Evolutionary conservation across 2,113 vertebrate genomes (phyloP).

Genomic region (Arothron firmamentum): DNA sequence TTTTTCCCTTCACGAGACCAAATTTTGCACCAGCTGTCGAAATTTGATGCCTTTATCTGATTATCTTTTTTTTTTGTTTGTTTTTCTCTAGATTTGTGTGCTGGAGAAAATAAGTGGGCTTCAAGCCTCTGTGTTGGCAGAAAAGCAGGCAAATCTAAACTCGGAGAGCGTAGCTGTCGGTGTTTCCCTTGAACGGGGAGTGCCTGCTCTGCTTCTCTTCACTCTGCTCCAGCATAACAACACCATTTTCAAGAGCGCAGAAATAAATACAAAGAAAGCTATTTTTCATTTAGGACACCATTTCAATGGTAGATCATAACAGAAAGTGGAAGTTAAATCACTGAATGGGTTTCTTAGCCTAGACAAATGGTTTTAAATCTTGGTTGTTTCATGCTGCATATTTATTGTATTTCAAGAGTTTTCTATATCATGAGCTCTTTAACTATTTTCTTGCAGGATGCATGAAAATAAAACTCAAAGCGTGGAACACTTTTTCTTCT

Average conservation of each 20-base stretch:
- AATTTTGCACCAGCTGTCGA: background rate
- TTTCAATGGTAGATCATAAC: slow-evolving; percentile 46
- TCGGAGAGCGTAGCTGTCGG: slow-evolving; percentile 68
- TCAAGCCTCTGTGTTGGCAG: slow-evolving; percentile 60
- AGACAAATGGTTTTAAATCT: no score
- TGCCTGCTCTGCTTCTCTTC: slow-evolving; percentile 74
- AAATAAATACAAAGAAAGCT: slow-evolving; percentile 27
- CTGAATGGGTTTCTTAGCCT: no score
- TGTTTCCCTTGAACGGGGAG: slow-evolving; percentile 74
- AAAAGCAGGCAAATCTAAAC: slow-evolving; percentile 53
- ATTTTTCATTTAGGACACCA: slow-evolving; percentile 54
- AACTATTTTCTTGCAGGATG: slow-evolving; percentile 64
- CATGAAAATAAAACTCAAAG: slow-evolving; percentile 73
- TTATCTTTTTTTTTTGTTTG: slow-evolving; percentile 6
- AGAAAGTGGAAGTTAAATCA: background rate
- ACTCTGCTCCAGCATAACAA: slow-evolving; percentile 65
- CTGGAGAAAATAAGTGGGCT: slow-evolving; percentile 77
- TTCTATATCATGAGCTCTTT: background rate
- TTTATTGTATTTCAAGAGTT: background rate
- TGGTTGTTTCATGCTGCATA: background rate
- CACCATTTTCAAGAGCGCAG: slow-evolving; percentile 61
- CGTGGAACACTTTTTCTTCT: slow-evolving; percentile 78
- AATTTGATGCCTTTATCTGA: background rate
- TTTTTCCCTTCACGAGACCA: no score
- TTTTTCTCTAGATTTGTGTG: slow-evolving; percentile 67